Conservation (phyloP, 1,140 invertebrate species). For the Aphaenogaster floridana region DNA sequence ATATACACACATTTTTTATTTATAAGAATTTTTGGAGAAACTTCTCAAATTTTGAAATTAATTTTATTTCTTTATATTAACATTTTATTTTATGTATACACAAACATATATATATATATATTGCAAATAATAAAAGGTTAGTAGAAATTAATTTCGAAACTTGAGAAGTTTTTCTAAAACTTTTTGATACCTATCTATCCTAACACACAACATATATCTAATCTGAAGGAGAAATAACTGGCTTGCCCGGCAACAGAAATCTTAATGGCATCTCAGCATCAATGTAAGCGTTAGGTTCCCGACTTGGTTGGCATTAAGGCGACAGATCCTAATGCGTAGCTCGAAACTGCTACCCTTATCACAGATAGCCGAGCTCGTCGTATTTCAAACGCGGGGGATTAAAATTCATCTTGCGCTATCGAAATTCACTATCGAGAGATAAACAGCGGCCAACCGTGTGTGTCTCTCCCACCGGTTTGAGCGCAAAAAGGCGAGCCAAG, state of each 20-base stretch:
- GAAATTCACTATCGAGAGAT: constrained; percentile 49
- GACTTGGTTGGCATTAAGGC: constrained; percentile 3
- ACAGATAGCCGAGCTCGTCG: not conserved
- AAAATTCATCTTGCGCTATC: constrained; percentile 32
- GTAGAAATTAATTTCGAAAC: not conserved
- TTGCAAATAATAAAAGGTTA: constrained; percentile 5
- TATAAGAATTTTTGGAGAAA: not conserved
- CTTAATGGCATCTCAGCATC: constrained; percentile 42
- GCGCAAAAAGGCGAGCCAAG: constrained; percentile 14
- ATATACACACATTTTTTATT: not conserved
- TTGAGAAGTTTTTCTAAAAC: not conserved
- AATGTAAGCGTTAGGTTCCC: not conserved
- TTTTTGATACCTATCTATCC: not conserved
- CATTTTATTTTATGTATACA: not conserved
- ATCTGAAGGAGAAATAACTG: not conserved
- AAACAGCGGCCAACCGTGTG: not conserved
- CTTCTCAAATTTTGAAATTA: not conserved
- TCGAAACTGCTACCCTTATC: constrained; percentile 7
- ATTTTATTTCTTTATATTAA: not conserved
- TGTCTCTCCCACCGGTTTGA: not conserved
- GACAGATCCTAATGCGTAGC: constrained; percentile 7
- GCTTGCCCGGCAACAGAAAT: not conserved
- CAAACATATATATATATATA: not conserved
- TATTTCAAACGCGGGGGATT: constrained; percentile 29
- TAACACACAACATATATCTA: not conserved